A percentile compares a stretch with the other conserved stretches of the same genome.
phyloP scores from a whole-genome alignment of 1,140 invertebrate species.

The Ylistrum balloti region DNA sequence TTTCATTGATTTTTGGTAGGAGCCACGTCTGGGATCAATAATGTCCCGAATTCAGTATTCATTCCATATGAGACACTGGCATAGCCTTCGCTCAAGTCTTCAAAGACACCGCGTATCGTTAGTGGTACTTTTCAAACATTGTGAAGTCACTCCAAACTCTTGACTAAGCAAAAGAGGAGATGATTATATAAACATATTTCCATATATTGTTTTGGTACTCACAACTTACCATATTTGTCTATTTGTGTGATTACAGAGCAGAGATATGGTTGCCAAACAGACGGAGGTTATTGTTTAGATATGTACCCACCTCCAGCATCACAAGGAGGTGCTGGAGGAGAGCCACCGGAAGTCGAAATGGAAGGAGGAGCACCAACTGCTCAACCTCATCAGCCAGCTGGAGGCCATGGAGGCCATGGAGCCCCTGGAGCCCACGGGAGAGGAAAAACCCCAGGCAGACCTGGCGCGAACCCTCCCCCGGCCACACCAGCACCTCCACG shows the following conservation, averaged over 20 bases:
- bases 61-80: too few relatives aligned
- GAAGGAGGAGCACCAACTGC: not conserved
- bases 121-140: too few relatives aligned
- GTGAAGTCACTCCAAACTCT: too few relatives aligned
- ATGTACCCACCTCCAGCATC: not conserved
- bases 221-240: too few relatives aligned
- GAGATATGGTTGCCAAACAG: slow-evolving; percentile 14
- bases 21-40: too few relatives aligned
- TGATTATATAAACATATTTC: too few relatives aligned
- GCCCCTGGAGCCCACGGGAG: not conserved
- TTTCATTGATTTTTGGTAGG: too few relatives aligned
- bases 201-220: too few relatives aligned
- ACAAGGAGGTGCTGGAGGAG: not conserved
- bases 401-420: not conserved
- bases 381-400: not conserved
- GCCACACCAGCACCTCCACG: not conserved
- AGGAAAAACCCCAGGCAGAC: not conserved
- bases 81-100: too few relatives aligned
- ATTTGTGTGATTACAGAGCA: not conserved
- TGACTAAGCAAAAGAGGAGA: too few relatives aligned
- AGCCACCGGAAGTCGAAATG: not conserved
- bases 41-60: too few relatives aligned
- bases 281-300: not conserved
- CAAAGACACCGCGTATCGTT: too few relatives aligned
- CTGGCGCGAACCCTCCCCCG: not conserved